Evolutionary conservation across 2,113 vertebrate species (phyloP).

Genomic region (Ammospiza nelsoni): DNA sequence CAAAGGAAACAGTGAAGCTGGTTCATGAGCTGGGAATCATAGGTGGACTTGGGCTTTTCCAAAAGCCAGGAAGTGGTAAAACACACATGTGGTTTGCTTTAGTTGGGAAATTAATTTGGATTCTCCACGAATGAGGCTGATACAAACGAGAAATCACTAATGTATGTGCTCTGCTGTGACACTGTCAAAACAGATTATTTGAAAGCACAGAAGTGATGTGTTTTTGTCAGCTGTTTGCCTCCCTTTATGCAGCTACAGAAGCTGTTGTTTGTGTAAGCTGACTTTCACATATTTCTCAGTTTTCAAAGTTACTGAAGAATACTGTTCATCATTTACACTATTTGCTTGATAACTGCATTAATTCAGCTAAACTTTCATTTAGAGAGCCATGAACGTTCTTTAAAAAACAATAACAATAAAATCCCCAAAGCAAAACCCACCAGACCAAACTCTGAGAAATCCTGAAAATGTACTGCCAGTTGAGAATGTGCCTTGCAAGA

Average conservation of each 20-base stretch:
- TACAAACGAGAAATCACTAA: slow-evolving; percentile 28
- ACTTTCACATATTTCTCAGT: background rate
- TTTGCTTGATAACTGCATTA: background rate
- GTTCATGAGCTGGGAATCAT: slow-evolving; percentile 2
- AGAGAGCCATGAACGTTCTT: background rate
- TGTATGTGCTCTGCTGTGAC: background rate
- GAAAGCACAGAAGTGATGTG: background rate
- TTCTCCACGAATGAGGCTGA: slow-evolving; percentile 35
- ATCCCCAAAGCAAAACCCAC: background rate
- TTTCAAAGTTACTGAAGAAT: background rate
- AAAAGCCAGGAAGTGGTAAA: slow-evolving; percentile 65
- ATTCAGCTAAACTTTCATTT: background rate
- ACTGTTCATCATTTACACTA: background rate
- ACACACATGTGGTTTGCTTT: slow-evolving; percentile 60
- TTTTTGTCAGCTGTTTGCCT: slow-evolving; percentile 29
- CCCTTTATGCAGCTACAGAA: background rate
- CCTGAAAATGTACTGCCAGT: background rate
- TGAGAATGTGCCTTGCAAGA: background rate
- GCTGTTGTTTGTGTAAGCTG: slow-evolving; percentile 30
- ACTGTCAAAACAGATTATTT: slow-evolving; percentile 25
- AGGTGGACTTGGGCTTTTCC: slow-evolving; percentile 34
- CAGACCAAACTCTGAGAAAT: background rate
- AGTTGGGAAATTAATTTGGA: slow-evolving; percentile 44
- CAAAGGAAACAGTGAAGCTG: slow-evolving; percentile 38
- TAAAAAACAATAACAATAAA: background rate